These are phyloP conservation scores for Colostygia pectinataria DNA, from an alignment of 2,888 invertebrate genomes.

Conservation along the genomic window DNA sequence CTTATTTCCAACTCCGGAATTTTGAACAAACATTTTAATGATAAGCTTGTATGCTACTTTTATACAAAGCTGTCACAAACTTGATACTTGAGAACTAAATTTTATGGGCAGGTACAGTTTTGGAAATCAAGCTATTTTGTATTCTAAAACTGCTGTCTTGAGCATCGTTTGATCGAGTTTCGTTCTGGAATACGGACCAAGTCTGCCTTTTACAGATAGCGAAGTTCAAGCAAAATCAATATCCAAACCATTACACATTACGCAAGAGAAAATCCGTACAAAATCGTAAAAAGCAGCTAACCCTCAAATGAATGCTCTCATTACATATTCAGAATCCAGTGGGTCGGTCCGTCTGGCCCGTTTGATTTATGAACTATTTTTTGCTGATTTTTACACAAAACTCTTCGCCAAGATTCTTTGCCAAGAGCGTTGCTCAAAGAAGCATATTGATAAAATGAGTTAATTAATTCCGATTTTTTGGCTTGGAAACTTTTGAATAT, in stretches of 20 bases:
- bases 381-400: constrained; percentile 53
- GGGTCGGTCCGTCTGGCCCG: constrained; percentile 67
- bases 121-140: no score
- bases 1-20: no score
- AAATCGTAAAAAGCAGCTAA: constrained; percentile 58
- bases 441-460: constrained; percentile 73
- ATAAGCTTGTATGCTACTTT: no score
- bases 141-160: no score
- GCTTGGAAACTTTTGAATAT: constrained; percentile 31
- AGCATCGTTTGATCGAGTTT: no score
- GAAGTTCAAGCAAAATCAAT: constrained; percentile 13
- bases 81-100: no score
- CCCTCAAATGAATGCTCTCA: constrained; percentile 68
- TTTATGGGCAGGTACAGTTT: no score
- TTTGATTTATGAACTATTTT: constrained; percentile 70
- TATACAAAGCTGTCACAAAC: no score
- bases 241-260: constrained; percentile 39
- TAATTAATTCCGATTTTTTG: constrained; percentile 54
- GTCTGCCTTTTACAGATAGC: neutral
- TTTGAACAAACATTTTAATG: no score
- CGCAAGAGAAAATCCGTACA: constrained; percentile 46
- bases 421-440: constrained; percentile 61
- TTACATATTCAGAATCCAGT: constrained; percentile 64
- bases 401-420: constrained; percentile 59
- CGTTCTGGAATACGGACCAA: no score